phyloP scores from a whole-genome alignment of 2,888 invertebrate species.

The Lottia gigantea region DNA sequence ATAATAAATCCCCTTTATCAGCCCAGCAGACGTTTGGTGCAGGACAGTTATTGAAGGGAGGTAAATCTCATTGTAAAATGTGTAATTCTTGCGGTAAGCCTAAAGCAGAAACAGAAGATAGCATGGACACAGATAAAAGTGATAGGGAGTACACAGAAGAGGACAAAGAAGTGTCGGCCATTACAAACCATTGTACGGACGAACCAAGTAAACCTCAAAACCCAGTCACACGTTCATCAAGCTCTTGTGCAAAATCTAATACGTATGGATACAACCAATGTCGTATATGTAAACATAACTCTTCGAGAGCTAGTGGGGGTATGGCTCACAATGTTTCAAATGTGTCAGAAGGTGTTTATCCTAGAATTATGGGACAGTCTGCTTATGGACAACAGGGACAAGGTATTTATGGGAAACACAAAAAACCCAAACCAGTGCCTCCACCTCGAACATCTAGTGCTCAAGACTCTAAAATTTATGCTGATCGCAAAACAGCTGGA shows the following conservation, averaged over 20 bases:
- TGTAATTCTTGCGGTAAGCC: constrained; percentile 36
- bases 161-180: constrained; percentile 54
- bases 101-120: constrained; percentile 22
- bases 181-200: constrained; percentile 33
- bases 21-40: not conserved
- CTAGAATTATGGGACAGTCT: not conserved
- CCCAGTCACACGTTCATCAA: constrained; percentile 12
- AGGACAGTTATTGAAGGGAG: constrained; percentile 12
- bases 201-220: constrained; percentile 15
- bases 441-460: constrained; percentile 18
- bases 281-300: constrained; percentile 6
- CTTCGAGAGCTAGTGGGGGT: not conserved
- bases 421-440: constrained; percentile 21
- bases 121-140: constrained; percentile 29
- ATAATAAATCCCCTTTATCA: not conserved
- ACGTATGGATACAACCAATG: constrained; percentile 2
- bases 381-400: not conserved
- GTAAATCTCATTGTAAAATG: constrained; percentile 15
- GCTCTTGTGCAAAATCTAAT: constrained; percentile 1
- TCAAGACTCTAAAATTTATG: not conserved
- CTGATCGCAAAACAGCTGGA: not conserved
- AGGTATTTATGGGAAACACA: constrained; percentile 1
- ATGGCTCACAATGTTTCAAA: not conserved
- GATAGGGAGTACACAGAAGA: constrained; percentile 50
- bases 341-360: not conserved